Percentiles rank a stretch among this genome's conserved stretches.
Evolutionary conservation across 2,888 invertebrate species (phyloP).

Genomic region (Norana najaformis): DNA sequence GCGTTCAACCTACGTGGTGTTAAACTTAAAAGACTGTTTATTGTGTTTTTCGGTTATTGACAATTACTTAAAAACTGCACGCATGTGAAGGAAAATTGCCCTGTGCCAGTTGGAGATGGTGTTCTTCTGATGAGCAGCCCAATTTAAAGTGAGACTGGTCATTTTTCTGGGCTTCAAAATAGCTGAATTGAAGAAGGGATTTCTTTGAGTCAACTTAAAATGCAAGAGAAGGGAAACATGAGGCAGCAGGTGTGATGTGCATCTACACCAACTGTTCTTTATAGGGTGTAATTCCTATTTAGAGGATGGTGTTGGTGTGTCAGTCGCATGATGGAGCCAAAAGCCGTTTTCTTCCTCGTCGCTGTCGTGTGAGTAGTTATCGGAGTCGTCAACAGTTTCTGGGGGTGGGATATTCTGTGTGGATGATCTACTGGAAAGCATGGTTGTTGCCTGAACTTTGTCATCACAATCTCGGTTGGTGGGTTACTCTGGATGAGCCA

Average conservation of each 20-base stretch:
- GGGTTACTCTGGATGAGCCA: not conserved
- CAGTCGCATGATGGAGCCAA: not conserved
- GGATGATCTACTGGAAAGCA: not conserved
- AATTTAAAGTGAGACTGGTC: not conserved
- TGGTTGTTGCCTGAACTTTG: not conserved
- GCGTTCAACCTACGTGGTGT: not conserved
- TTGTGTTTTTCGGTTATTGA: not conserved
- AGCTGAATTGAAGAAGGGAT: not conserved
- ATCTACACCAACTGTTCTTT: not conserved
- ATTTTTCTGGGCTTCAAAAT: not conserved
- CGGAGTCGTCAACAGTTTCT: not conserved
- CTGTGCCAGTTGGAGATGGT: not conserved
- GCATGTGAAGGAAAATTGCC: not conserved
- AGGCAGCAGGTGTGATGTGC: not conserved
- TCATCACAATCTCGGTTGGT: not conserved
- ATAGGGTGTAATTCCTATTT: constrained; percentile 13
- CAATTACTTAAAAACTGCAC: not conserved
- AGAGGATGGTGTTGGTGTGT: not conserved
- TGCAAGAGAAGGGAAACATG: not conserved
- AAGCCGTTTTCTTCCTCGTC: not conserved
- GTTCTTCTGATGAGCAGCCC: not conserved
- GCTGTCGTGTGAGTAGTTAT: constrained; percentile 13
- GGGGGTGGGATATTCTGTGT: not conserved
- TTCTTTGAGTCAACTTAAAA: not conserved
- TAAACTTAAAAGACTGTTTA: not conserved